Conservation (phyloP, 2,888 invertebrate species). For the Caenorhabditis macrosperma region DNA sequence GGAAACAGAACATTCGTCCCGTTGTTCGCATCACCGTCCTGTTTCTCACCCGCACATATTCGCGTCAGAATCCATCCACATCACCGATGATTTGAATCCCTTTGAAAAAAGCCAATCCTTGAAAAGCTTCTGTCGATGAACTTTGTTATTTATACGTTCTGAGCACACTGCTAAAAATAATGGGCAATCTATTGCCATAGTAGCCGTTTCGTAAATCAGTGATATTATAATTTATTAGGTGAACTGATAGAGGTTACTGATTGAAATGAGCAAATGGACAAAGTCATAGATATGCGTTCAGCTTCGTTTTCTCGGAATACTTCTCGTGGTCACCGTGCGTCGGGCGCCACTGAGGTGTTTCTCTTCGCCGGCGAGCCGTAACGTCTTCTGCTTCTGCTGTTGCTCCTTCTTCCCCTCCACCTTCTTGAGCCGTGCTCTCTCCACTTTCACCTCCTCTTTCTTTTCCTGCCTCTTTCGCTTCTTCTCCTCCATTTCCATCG, state of each 20-base stretch:
- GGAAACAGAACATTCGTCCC: slow-evolving; percentile 19
- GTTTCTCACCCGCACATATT: slow-evolving; percentile 37
- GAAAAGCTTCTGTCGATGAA: no score
- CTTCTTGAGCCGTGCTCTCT: slow-evolving; percentile 10
- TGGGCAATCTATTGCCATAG: no score
- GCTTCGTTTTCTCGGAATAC: not conserved
- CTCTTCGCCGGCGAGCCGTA: not conserved
- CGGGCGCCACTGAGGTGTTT: not conserved
- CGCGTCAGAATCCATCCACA: slow-evolving; percentile 57
- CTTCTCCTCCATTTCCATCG: slow-evolving; percentile 36
- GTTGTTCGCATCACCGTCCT: slow-evolving; percentile 49
- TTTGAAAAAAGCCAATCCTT: not conserved
- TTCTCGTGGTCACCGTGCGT: not conserved
- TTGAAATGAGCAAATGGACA: no score
- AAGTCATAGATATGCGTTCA: no score
- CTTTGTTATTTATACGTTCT: no score
- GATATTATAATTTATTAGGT: no score
- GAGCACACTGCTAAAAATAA: no score
- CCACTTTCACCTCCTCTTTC: slow-evolving; percentile 30
- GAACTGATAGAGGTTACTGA: no score
- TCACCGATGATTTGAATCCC: slow-evolving; percentile 20
- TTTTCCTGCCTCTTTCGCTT: slow-evolving; percentile 19
- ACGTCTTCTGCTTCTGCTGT: slow-evolving; percentile 15
- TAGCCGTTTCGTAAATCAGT: no score
- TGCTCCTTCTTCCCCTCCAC: slow-evolving; percentile 4